Conservation (phyloP, 2,113 vertebrate genomes). For the Sapajus apella region DNA sequence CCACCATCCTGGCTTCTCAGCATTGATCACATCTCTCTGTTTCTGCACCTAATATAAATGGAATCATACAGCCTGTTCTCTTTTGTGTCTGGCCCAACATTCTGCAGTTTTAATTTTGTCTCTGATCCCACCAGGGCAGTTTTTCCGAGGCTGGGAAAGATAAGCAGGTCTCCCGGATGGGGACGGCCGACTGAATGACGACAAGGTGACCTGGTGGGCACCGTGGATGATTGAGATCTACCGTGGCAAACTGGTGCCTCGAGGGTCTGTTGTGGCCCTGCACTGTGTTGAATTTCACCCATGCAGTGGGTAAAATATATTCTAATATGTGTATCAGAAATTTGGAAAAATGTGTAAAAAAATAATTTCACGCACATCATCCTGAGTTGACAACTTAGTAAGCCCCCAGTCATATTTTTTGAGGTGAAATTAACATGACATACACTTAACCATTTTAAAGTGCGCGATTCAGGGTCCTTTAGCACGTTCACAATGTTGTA, state of each 20-base stretch:
- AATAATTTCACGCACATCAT: fast-evolving
- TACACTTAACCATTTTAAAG: too few relatives aligned
- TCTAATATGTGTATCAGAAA: background rate
- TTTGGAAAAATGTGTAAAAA: background rate
- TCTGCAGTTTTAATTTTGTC: constrained; percentile 52
- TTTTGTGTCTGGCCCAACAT: background rate
- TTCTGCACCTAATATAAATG: background rate
- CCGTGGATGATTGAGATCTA: fast-evolving
- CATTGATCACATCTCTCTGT: background rate
- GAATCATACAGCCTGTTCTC: background rate
- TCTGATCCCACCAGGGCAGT: background rate
- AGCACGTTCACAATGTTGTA: fast-evolving
- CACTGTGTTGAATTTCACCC: fast-evolving
- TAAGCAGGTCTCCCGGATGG: background rate
- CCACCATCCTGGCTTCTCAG: background rate
- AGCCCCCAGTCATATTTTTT: background rate
- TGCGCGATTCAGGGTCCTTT: background rate
- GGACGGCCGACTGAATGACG: fast-evolving
- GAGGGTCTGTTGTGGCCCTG: fast-evolving
- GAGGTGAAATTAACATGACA: background rate
- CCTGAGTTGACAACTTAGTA: background rate
- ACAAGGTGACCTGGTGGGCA: background rate
- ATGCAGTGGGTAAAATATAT: fast-evolving
- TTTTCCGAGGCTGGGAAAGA: background rate
- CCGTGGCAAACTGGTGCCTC: fast-evolving